Evolutionary conservation across 1,140 invertebrate genomes (phyloP).

Genomic region (Himalopsyche phryganea): DNA sequence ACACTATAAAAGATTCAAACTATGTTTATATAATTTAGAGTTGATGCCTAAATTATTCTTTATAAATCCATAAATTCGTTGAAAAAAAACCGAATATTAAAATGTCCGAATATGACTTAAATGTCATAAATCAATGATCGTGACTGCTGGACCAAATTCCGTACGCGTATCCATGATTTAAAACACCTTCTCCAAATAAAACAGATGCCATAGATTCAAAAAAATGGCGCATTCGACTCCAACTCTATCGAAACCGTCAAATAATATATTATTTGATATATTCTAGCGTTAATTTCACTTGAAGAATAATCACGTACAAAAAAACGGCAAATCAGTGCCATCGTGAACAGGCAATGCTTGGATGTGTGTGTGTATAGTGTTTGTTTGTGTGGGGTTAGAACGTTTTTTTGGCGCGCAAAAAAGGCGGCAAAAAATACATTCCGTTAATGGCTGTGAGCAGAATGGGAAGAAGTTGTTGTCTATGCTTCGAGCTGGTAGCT

Average conservation of each 20-base stretch:
- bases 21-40: no score
- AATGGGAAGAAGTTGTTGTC: neutral
- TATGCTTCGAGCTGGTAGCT: neutral
- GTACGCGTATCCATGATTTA: no score
- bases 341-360: no score
- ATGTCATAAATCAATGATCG: no score
- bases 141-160: no score
- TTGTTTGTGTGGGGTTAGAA: conserved; percentile 5
- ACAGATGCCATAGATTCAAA: neutral
- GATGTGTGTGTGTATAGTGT: conserved; percentile 5
- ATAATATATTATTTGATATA: conserved; percentile 17
- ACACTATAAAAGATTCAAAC: no score
- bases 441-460: conserved; percentile 20
- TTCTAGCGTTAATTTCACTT: conserved; percentile 16
- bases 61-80: no score
- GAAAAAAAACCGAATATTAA: no score
- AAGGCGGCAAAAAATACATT: conserved; percentile 18
- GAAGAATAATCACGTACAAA: conserved; percentile 10
- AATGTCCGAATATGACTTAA: no score
- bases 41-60: no score
- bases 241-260: neutral
- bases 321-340: neutral
- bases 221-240: neutral
- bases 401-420: conserved; percentile 5
- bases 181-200: no score